phyloP scores from a whole-genome alignment of 2,797 vertebrate species.

The Buceros bicornis region DNA sequence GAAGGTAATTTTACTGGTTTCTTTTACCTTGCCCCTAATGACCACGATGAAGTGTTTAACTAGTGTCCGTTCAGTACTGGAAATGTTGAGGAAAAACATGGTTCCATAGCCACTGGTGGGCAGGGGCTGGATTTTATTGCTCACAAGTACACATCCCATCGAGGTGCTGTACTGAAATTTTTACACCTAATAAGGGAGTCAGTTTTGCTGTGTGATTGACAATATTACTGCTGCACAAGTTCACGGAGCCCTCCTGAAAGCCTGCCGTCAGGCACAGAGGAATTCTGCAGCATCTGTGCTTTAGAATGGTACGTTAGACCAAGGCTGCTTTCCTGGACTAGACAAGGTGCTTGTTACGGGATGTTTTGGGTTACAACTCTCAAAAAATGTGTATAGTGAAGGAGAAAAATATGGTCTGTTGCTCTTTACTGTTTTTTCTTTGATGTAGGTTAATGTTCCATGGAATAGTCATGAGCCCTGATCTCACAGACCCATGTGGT shows the following conservation, averaged over 20 bases:
- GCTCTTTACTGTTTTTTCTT: background rate
- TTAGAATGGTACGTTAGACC: background rate
- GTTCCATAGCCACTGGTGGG: background rate
- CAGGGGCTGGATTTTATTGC: background rate
- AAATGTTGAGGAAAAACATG: background rate
- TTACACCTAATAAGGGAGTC: background rate
- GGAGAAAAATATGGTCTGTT: background rate
- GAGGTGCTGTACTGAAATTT: background rate
- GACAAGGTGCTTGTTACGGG: background rate
- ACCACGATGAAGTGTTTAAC: background rate
- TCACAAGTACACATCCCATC: background rate
- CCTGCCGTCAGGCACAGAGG: background rate
- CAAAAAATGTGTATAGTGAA: background rate
- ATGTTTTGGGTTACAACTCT: background rate
- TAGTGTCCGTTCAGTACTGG: background rate
- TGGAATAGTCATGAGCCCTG: background rate
- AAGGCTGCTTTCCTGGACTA: background rate
- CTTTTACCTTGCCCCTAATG: background rate
- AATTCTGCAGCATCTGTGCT: background rate
- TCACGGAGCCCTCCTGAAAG: background rate
- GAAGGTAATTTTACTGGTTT: background rate
- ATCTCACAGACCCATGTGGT: background rate
- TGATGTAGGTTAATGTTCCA: background rate
- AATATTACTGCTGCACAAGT: background rate
- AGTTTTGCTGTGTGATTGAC: background rate